A percentile compares a stretch with the other conserved stretches of the same genome.
Evolutionary conservation across 2,888 invertebrate species (phyloP).

Genomic region (Cistogaster globosa): DNA sequence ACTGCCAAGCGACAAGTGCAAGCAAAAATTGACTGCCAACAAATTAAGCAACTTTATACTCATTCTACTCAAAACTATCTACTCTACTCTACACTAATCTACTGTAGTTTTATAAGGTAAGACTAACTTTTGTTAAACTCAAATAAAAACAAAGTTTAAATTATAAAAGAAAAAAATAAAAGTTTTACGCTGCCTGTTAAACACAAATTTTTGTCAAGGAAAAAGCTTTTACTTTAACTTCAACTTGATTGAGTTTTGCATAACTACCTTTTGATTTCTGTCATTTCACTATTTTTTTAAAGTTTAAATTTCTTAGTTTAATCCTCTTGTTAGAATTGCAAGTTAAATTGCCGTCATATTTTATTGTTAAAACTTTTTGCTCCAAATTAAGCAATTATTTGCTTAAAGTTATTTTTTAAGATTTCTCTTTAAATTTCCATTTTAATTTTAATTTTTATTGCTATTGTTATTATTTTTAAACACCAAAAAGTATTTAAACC

Average conservation of each 20-base stretch:
- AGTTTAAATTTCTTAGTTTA: background rate
- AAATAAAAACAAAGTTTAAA: background rate
- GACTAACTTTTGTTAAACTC: background rate
- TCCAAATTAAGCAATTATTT: conserved; percentile 55
- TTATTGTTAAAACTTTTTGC: background rate
- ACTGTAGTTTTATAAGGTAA: conserved; percentile 53
- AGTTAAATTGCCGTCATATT: conserved; percentile 21
- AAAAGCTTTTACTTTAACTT: too few relatives aligned
- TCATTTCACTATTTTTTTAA: conserved; percentile 29
- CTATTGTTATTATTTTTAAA: conserved; percentile 4
- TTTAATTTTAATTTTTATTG: background rate
- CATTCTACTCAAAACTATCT: background rate
- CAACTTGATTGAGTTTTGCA: conserved; percentile 59
- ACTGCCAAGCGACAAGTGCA: conserved; percentile 60
- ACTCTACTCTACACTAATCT: background rate
- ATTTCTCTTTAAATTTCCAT: conserved; percentile 41
- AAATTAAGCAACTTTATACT: conserved; percentile 49
- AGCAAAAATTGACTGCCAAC: conserved; percentile 35
- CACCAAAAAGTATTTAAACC: conserved; percentile 52
- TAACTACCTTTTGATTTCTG: conserved; percentile 36
- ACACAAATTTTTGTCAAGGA: background rate
- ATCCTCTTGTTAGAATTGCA: background rate
- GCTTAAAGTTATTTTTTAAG: conserved; percentile 35
- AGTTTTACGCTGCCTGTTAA: background rate
- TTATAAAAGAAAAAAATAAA: background rate